Percentiles rank a stretch among this genome's conserved stretches.
Conservation (phyloP, 2,113 vertebrate species). For the Bujurquina vittata region DNA sequence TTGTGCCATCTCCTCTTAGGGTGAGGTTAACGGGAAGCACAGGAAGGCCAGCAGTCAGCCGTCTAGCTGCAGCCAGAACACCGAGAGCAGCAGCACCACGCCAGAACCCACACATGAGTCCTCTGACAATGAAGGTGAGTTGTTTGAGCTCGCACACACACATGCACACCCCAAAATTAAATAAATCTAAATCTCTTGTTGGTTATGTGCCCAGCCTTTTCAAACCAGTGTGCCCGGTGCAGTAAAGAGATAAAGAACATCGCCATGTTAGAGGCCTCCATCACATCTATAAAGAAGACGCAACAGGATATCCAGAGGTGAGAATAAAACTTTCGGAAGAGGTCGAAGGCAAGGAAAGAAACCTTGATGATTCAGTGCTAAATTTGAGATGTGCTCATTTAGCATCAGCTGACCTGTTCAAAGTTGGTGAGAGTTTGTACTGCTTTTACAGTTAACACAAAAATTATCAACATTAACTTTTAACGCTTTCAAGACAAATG, state of each 20-base stretch:
- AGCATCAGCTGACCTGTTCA: not conserved
- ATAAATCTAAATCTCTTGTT: not conserved
- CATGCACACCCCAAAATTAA: not conserved
- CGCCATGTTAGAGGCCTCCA: constrained; percentile 85
- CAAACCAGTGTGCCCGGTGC: constrained; percentile 85
- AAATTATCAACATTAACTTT: not conserved
- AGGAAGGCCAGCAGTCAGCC: constrained; percentile 93
- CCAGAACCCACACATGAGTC: constrained; percentile 93
- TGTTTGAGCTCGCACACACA: not conserved
- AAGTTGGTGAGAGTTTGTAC: not conserved
- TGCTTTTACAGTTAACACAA: not conserved
- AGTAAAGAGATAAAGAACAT: constrained; percentile 86
- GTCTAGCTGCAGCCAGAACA: constrained; percentile 93
- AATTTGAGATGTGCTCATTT: not conserved
- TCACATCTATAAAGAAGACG: constrained; percentile 87
- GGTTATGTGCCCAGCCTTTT: constrained; percentile 76
- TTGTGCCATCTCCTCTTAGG: constrained; percentile 47
- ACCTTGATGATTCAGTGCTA: not conserved
- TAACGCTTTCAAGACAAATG: not conserved
- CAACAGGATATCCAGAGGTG: constrained; percentile 95
- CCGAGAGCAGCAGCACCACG: constrained; percentile 93
- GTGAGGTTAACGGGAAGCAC: constrained; percentile 76
- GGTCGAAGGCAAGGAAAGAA: not conserved
- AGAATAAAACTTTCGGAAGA: not conserved
- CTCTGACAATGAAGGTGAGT: constrained; percentile 89